These are phyloP conservation scores for Scartelaos histophorus DNA, from an alignment of 2,113 vertebrate species.

Conservation along the genomic window DNA sequence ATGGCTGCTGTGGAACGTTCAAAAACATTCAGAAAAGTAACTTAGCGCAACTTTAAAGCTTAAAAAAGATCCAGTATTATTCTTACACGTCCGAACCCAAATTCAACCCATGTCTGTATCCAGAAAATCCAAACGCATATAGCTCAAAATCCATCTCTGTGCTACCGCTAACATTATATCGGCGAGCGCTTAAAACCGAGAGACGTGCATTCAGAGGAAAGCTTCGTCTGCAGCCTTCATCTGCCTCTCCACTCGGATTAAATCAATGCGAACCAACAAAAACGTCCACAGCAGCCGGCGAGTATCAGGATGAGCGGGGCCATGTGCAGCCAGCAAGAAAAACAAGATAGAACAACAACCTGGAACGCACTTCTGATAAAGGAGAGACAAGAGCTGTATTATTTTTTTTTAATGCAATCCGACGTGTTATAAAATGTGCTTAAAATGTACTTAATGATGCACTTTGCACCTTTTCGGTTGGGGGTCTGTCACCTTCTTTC, in stretches of 20 bases:
- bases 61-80: not conserved
- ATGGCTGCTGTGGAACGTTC: no score
- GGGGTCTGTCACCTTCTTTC: no score
- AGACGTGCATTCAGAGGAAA: slow-evolving; percentile 25
- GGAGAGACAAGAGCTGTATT: no score
- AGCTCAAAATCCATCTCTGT: slow-evolving; percentile 37
- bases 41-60: no score
- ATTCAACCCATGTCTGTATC: slow-evolving; percentile 27
- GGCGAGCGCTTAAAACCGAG: slow-evolving; percentile 18
- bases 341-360: not conserved
- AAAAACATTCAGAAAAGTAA: no score
- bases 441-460: no score
- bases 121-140: slow-evolving; percentile 39
- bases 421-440: no score
- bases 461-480: no score
- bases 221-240: slow-evolving; percentile 44
- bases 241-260: slow-evolving; percentile 52
- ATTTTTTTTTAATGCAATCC: no score
- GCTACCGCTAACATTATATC: slow-evolving; percentile 48
- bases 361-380: not conserved
- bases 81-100: not conserved
- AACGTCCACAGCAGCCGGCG: slow-evolving; percentile 9
- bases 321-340: slow-evolving; percentile 15
- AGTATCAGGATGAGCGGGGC: slow-evolving; percentile 10
- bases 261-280: slow-evolving; percentile 33